These are phyloP conservation scores for Coelopa frigida DNA, from an alignment of 1,140 invertebrate species.

Conservation along the genomic window DNA sequence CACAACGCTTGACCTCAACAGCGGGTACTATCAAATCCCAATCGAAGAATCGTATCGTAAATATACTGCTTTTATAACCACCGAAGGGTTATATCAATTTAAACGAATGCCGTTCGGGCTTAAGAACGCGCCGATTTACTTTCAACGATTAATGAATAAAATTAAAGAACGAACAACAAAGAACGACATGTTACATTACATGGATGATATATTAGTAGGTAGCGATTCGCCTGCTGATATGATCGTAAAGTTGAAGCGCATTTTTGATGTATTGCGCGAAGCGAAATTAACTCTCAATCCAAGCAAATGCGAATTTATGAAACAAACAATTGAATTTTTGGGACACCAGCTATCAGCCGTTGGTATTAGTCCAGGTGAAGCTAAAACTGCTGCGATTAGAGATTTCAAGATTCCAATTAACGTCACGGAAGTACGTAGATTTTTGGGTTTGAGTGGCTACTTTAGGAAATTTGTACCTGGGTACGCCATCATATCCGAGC, in stretches of 20 bases:
- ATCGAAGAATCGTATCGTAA: slow-evolving; percentile 28
- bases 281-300: not conserved
- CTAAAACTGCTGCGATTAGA: slow-evolving; percentile 15
- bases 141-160: slow-evolving; percentile 42
- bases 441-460: slow-evolving; percentile 19
- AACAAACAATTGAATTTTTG: not conserved
- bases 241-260: too few species aligned
- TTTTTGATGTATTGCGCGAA: not conserved
- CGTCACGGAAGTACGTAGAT: slow-evolving; percentile 16
- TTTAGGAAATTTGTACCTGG: slow-evolving; percentile 20
- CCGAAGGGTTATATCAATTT: slow-evolving; percentile 24
- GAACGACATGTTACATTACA: slow-evolving; percentile 15
- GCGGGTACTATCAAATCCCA: slow-evolving; percentile 48
- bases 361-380: slow-evolving; percentile 13
- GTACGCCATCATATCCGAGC: slow-evolving; percentile 21
- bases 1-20: slow-evolving; percentile 38
- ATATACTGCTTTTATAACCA: slow-evolving; percentile 45
- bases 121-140: slow-evolving; percentile 31
- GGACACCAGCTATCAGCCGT: not conserved
- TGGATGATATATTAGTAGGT: slow-evolving; percentile 25
- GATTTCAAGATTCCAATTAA: slow-evolving; percentile 13
- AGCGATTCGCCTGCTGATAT: slow-evolving; percentile 15
- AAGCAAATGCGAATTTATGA: not conserved
- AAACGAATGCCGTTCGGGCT: slow-evolving; percentile 25
- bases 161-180: not conserved